Evolutionary conservation across 2,888 invertebrate species (phyloP), one percentile per base, ranked within the genome.

Genomic region (Drosophila tripunctata): DNA sequence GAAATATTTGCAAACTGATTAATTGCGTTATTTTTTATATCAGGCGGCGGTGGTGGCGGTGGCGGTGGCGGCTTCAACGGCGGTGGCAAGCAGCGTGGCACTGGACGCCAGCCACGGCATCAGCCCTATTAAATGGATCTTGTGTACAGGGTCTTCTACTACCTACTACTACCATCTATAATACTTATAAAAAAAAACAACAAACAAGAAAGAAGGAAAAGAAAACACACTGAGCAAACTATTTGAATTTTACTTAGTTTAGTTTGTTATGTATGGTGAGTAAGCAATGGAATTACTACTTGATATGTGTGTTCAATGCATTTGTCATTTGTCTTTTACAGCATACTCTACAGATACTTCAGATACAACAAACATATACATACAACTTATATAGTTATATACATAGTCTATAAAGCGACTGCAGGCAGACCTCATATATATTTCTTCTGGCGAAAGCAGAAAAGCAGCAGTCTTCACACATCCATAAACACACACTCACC

Each of bases 11-110:
- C 22, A 15, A 63, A 38, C 48, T 19, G 41, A 40, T 15, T 14
- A 40, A 15, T 15, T 3, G 24, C 40, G 4, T 12, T 31, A 31
- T 47, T 40, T 24, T n/a, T 43, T 17, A 10, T 64, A n/a, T 48
- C 86, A 41, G 84, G 88, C n/a, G 86, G 89, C 36, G 71, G 88
- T 91, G 41, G 40, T 4, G 89, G 88, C 43, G 84, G 88, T n/a
- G 85, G 89, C 31, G 70, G 75, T 22, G 82, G 87, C 7, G 83
- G 89, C 91, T 96, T 95, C 73, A 94, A 94, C 91, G 95, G 96
- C 90, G 96, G 96, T 90, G 96, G 96, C 92, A 96, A 96, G 93
- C 96, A 96, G 93, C 94, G 95, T 91, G 96, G 96, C 91, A 94
- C 94, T 77, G 94, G 95, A 91, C 94, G 95, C 89, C 96, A 96